Evolutionary conservation across 92 coral and sea anemone genomes (phyloP), one percentile per base, ranked within the genome.

Genomic region (Virgularia gustaviana): DNA sequence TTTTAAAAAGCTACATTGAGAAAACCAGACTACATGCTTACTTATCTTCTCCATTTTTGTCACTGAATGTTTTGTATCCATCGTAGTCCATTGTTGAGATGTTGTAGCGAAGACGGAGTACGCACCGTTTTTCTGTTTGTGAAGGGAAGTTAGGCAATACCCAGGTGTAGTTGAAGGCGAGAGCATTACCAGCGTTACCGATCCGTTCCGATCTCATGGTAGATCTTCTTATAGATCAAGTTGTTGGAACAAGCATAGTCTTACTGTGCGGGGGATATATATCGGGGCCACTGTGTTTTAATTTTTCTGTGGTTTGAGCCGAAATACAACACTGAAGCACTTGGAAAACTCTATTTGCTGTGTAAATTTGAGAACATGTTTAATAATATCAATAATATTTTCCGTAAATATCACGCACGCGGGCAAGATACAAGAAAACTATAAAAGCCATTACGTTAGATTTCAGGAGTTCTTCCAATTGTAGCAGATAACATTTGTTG

Each of bases 31-130:
- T 8, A 7, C 15, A 47, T 15, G 22, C n/a, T 47, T 4, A 15
- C 87, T 88, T 85, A 88, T 94, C 78, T 75, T 88, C 63, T 37
- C 72, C 73, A 75, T 90, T 90, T 27, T 65, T 78, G 70, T 82
- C 71, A 4, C 89, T 80, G 71, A 87, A 76, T 43, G 96, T 90
- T 24, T 63, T 82, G 81, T 88, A 83, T 41, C 86, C 90, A 79
- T 90, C 96, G 67, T 90, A 90, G 35, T 90, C 96, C 66, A 79
- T 89, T 3, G 96, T 90, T 11, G 95, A 82, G 56, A 90, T 90
- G 80, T 90, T 90, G 67, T 90, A 90, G 62, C 96, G 83, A 47
- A 90, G 81, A 52, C 96, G 70, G 22, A 87, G 42, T 13, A 90
- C 83, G 49, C 96, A 90, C 12, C 86, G 65, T 10, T 85, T 80